phyloP scores from a whole-genome alignment of 2,113 vertebrate genomes.

The Dryoscopus gambensis region DNA sequence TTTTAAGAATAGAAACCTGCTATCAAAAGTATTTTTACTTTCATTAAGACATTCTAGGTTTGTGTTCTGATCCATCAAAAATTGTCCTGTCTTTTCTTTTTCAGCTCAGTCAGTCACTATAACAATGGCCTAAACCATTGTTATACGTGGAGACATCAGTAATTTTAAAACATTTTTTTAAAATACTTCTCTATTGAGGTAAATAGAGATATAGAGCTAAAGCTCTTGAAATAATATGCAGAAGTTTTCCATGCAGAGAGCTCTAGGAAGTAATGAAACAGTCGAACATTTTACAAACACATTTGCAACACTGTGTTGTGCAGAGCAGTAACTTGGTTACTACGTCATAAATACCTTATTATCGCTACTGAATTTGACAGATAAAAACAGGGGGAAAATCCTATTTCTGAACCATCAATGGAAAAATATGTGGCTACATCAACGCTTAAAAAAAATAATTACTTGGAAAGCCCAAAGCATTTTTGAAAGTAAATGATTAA shows the following conservation, averaged over 20 bases:
- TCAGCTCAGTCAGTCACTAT: background rate
- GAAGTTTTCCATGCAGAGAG: background rate
- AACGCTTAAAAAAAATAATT: background rate
- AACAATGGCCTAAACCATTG: background rate
- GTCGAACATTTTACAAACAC: background rate
- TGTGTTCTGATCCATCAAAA: background rate
- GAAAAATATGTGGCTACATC: background rate
- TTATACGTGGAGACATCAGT: background rate
- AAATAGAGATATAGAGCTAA: background rate
- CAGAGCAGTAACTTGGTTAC: background rate
- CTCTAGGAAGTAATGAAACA: background rate
- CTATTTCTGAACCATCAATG: background rate
- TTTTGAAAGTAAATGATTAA: background rate
- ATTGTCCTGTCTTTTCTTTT: background rate
- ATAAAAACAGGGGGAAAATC: background rate
- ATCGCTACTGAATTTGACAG: background rate
- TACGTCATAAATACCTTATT: background rate
- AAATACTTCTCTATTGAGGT: background rate
- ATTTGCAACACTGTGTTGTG: background rate
- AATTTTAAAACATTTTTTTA: background rate
- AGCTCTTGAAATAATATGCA: background rate
- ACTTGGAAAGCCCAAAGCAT: slow-evolving; percentile 8
- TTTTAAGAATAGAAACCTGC: background rate
- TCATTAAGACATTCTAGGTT: background rate
- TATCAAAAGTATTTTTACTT: background rate